Evolutionary conservation across 2,888 invertebrate species (phyloP).

Genomic region (Druceiella hillmani): DNA sequence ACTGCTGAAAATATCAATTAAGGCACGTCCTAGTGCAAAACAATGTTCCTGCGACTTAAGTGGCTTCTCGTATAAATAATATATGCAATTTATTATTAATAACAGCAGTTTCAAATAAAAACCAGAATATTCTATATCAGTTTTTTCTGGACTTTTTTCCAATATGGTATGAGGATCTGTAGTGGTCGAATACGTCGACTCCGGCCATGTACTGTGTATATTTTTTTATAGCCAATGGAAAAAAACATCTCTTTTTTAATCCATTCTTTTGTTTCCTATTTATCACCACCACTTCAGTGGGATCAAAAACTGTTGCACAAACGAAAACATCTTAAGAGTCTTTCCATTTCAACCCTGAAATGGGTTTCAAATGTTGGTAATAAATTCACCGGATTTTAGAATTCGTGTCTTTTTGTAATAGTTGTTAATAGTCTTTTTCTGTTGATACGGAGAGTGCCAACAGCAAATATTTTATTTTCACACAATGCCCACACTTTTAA

Average conservation of each 20-base stretch:
- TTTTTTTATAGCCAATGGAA: slow-evolving; percentile 12
- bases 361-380: neutral
- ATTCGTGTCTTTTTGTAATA: slow-evolving; percentile 4
- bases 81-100: slow-evolving; percentile 12
- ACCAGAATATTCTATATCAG: slow-evolving; percentile 14
- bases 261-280: no score
- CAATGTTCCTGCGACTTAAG: slow-evolving; percentile 11
- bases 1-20: slow-evolving; percentile 9
- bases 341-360: slow-evolving; percentile 5
- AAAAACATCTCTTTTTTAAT: slow-evolving; percentile 9
- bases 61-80: neutral
- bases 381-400: slow-evolving; percentile 6
- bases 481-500: slow-evolving; percentile 6
- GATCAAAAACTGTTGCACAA: slow-evolving; percentile 5
- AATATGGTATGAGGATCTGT: slow-evolving; percentile 12
- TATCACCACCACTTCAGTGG: slow-evolving; percentile 4
- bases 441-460: slow-evolving; percentile 5
- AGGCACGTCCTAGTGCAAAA: slow-evolving; percentile 11
- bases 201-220: slow-evolving; percentile 15
- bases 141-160: slow-evolving; percentile 13
- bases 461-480: slow-evolving; percentile 8
- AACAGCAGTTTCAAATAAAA: slow-evolving; percentile 13
- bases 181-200: slow-evolving; percentile 13
- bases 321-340: slow-evolving; percentile 8
- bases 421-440: slow-evolving; percentile 7